These are phyloP conservation scores for Spheniscus humboldti DNA, from an alignment of 2,797 vertebrate genomes.

Conservation along the genomic window DNA sequence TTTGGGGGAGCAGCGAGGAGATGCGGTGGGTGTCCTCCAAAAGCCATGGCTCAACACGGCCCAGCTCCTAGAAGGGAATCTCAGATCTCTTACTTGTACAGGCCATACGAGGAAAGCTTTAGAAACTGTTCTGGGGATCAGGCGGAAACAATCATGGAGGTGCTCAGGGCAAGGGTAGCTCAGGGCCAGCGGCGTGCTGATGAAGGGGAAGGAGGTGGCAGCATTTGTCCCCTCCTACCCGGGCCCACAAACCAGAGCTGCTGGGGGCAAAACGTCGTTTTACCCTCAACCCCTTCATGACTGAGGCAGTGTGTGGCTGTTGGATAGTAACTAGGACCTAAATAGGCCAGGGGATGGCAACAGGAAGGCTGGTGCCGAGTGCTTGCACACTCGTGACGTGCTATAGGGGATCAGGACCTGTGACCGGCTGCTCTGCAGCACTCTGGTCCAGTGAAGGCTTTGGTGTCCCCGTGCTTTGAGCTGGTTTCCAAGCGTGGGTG, in stretches of 20 bases:
- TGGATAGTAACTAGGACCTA: neutral
- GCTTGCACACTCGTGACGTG: rapidly evolving
- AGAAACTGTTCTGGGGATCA: neutral
- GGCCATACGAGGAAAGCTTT: neutral
- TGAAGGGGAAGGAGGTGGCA: neutral
- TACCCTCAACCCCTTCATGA: rapidly evolving
- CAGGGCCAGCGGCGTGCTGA: neutral
- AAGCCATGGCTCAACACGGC: rapidly evolving
- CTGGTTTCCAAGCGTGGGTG: neutral
- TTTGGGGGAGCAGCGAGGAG: neutral
- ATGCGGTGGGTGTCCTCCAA: too few relatives aligned
- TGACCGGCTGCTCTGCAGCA: neutral
- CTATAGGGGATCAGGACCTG: neutral
- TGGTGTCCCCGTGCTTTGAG: neutral
- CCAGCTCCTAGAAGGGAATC: neutral
- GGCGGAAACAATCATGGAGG: neutral
- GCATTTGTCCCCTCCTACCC: too few relatives aligned
- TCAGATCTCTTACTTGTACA: neutral
- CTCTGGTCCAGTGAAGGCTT: neutral
- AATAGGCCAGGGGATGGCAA: neutral
- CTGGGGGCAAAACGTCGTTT: neutral
- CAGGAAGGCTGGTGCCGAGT: neutral
- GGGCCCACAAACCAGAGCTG: neutral
- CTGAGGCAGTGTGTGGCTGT: neutral
- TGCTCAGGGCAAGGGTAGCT: neutral